Conservation (phyloP, 23 tunicate genomes). For the Corella eumyota region DNA sequence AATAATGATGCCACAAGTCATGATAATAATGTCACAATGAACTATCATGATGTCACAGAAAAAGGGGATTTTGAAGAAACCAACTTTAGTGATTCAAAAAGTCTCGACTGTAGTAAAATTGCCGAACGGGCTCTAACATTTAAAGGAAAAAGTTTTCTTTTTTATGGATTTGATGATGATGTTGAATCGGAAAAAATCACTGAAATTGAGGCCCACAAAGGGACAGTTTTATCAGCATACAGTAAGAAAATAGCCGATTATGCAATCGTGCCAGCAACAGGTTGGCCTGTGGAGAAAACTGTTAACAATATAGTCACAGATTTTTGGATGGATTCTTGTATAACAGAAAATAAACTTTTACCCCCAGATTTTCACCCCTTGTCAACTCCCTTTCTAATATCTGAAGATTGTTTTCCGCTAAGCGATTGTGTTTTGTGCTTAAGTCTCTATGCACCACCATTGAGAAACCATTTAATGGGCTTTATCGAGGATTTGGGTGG, state of each 20-base stretch:
- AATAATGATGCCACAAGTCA: no score
- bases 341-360: neutral
- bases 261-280: constrained; percentile 70
- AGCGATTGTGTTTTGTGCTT: constrained; percentile 42
- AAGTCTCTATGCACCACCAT: constrained; percentile 64
- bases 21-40: no score
- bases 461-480: constrained; percentile 29
- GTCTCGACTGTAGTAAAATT: no score
- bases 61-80: no score
- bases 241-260: constrained; percentile 63
- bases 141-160: constrained; percentile 25
- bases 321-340: constrained; percentile 34
- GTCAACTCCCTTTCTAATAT: constrained; percentile 55
- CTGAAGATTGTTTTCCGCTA: constrained; percentile 23
- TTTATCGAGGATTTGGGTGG: constrained; percentile 60
- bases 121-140: constrained; percentile 13
- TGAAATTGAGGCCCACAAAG: constrained; percentile 49
- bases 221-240: constrained; percentile 25
- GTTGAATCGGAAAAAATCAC: constrained; percentile 22
- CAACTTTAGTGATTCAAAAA: no score
- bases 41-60: no score
- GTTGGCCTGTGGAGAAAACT: constrained; percentile 41
- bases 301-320: constrained; percentile 46
- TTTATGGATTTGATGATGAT: constrained; percentile 50
- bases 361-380: constrained; percentile 34